Evolutionary conservation across 2,113 vertebrate genomes (phyloP), one percentile per base, ranked within the genome.

Genomic region (Uria aalge): DNA sequence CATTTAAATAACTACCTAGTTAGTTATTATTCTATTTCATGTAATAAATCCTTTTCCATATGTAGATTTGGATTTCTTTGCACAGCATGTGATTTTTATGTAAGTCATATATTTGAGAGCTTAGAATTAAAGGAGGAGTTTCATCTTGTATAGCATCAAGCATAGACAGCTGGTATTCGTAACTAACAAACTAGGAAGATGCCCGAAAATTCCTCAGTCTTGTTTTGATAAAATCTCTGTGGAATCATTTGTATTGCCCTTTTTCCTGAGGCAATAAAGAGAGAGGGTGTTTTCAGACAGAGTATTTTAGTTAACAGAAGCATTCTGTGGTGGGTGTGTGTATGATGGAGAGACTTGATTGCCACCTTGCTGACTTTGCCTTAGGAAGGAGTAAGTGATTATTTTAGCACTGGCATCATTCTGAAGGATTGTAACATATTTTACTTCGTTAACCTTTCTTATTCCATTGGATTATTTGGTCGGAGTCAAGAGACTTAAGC

Each of bases 391-490:
- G 55, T 34, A 32, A 76, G 71, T 36, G 53, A 85, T 95, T 91
- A 71, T 91, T 92, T 90, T 79, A 91, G 74, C 62, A 40, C 71
- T 59, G 43, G n/a, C 60, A 77, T 40, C 29, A 30, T 92, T 92
- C 73, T 71, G 77, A 74, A 83, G 66, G 45, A 80, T 63, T 82
- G 57, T 7, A 95, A 64, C 71, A 56, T 88, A 89, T 85, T 96
- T 87, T 77, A 73, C 43, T 92, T 88, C 80, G 79, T 92, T 95
- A 96, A 94, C 91, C 81, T 94, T 90, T 92, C 71, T 80, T 74
- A 68, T 77, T 90, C 72, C 34, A 34, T n/a, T 78, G 77, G 47
- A 82, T 85, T 95, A 64, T 88, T 92, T 96, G 92, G 67, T 91
- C 1, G 0, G 67, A 97, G 77, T 96, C 81, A 87, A 74, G 94